Percentiles rank a stretch among this genome's conserved stretches.
Conservation (phyloP, 2,797 vertebrate species). For the Gila robusta region DNA sequence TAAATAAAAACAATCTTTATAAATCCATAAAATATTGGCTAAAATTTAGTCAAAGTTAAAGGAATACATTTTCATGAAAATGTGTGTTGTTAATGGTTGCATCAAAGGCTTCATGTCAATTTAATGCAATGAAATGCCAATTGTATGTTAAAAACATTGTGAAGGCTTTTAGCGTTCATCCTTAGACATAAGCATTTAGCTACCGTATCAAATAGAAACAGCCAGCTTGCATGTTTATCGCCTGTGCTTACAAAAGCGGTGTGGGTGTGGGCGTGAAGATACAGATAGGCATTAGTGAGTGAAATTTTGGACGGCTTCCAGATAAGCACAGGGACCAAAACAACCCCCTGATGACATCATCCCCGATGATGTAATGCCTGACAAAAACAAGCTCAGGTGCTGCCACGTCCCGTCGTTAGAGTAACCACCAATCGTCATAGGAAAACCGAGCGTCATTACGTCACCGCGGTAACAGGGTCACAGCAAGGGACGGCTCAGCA, state of each 20-base stretch:
- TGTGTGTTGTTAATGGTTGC: background rate
- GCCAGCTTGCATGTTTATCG: slow-evolving; percentile 41
- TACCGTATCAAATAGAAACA: background rate
- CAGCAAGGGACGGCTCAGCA: slow-evolving; percentile 68
- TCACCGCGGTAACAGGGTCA: slow-evolving; percentile 73
- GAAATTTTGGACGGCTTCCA: slow-evolving; percentile 70
- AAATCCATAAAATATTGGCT: background rate
- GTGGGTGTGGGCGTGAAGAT: slow-evolving; percentile 31
- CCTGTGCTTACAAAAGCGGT: slow-evolving; percentile 27
- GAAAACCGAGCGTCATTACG: slow-evolving; percentile 71
- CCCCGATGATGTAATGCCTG: slow-evolving; percentile 81
- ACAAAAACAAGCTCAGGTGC: slow-evolving; percentile 81
- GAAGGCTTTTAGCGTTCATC: background rate
- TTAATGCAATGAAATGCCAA: background rate
- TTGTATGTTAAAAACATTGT: background rate
- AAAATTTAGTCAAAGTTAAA: background rate
- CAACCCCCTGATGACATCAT: slow-evolving; percentile 77
- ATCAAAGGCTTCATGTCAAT: background rate
- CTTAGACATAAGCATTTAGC: background rate
- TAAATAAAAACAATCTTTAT: background rate
- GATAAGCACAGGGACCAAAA: slow-evolving; percentile 65
- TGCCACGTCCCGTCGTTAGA: slow-evolving; percentile 68
- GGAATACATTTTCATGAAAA: background rate
- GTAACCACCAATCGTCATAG: slow-evolving; percentile 62
- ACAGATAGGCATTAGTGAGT: slow-evolving; percentile 49